A percentile compares a stretch with the other conserved stretches of the same genome.
Conservation (phyloP, 2,113 vertebrate species). For the Charina bottae region DNA sequence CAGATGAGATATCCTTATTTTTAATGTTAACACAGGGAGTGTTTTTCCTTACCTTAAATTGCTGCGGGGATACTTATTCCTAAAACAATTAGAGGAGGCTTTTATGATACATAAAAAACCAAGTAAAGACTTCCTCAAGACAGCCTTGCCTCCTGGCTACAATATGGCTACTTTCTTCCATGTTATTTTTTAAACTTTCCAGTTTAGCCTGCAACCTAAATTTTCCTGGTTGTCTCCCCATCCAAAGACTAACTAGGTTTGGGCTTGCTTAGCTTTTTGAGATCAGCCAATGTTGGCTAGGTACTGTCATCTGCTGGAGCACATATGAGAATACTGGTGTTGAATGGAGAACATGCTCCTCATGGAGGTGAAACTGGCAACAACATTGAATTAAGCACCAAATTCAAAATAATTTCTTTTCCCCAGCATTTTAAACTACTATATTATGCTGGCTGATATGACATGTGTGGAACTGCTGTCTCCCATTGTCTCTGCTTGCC, state of each 20-base stretch:
- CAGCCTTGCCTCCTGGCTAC: not conserved
- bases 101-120: not conserved
- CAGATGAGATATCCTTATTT: not conserved
- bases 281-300: not conserved
- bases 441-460: not conserved
- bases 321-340: not conserved
- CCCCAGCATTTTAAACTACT: not conserved
- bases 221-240: not conserved
- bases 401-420: not conserved
- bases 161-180: not conserved
- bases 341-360: not conserved
- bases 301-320: not conserved
- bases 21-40: not conserved
- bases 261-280: not conserved
- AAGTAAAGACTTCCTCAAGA: not conserved
- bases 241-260: not conserved
- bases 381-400: not conserved
- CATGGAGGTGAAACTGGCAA: not conserved
- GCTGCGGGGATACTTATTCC: not conserved
- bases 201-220: not conserved
- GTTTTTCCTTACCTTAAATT: not conserved
- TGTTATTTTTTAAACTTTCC: not conserved
- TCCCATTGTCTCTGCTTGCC: not conserved
- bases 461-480: not conserved
- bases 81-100: not conserved